Conservation (phyloP, 2,797 vertebrate genomes). For the Jordanella pulchra region DNA sequence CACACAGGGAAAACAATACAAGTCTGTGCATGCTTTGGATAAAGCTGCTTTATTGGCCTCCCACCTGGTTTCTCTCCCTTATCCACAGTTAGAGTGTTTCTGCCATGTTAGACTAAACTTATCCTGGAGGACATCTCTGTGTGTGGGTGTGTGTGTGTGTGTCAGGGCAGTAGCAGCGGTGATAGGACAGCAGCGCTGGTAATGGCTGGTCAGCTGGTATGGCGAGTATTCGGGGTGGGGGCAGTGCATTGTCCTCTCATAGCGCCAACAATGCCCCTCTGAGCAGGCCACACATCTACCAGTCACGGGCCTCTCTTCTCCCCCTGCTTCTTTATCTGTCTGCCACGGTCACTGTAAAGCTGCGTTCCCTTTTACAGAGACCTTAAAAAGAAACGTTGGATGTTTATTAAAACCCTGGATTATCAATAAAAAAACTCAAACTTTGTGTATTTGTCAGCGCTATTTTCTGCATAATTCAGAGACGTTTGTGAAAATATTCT, state of each 20-base stretch:
- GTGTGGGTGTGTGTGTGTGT: conserved; percentile 36
- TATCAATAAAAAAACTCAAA: background rate
- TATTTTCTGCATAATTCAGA: conserved; percentile 28
- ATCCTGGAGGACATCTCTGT: conserved; percentile 29
- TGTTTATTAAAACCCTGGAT: conserved; percentile 22
- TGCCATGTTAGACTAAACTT: conserved; percentile 55
- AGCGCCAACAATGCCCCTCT: conserved; percentile 80
- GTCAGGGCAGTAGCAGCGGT: conserved; percentile 62
- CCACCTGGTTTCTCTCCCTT: conserved; percentile 58
- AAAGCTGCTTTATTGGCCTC: conserved; percentile 63
- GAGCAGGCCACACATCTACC: conserved; percentile 77
- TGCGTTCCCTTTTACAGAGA: conserved; percentile 32
- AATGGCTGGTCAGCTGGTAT: conserved; percentile 85
- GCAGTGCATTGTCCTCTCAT: conserved; percentile 81
- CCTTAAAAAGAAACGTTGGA: conserved; percentile 27
- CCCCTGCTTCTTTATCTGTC: conserved; percentile 69
- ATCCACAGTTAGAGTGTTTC: conserved; percentile 39
- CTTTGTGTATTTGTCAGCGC: conserved; percentile 21
- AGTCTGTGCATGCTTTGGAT: conserved; percentile 60
- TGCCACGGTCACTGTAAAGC: conserved; percentile 67
- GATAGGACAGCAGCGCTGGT: conserved; percentile 71
- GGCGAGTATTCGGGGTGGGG: conserved; percentile 82
- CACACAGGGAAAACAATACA: conserved; percentile 37
- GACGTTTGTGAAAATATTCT: background rate
- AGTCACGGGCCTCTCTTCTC: conserved; percentile 72